phyloP scores from a whole-genome alignment of 2,113 vertebrate species.

The Galemys pyrenaicus region DNA sequence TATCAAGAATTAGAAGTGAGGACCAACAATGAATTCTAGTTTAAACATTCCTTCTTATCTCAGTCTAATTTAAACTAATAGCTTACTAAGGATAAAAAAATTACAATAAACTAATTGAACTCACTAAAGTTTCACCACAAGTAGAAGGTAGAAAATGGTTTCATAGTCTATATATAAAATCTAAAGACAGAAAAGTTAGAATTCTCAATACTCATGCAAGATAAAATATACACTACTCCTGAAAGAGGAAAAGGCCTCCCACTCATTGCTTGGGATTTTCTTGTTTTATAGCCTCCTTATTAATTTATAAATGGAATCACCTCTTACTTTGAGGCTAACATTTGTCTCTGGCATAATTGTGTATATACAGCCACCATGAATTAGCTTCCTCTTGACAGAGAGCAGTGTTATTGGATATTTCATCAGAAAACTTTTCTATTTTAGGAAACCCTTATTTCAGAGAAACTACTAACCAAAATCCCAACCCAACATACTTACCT shows the following conservation, averaged over 20 bases:
- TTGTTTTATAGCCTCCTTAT: not conserved
- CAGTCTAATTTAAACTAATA: not conserved
- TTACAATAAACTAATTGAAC: not conserved
- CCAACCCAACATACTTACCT: not conserved
- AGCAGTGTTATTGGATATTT: not conserved
- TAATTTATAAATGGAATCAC: not conserved
- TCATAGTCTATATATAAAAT: not conserved
- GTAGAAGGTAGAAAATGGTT: not conserved
- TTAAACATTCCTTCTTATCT: slow-evolving; percentile 5
- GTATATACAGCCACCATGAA: not conserved
- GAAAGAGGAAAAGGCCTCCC: not conserved
- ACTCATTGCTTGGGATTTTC: not conserved
- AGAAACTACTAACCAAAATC: not conserved
- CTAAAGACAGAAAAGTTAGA: not conserved
- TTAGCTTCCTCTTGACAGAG: not conserved
- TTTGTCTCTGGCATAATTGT: not conserved
- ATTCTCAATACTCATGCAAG: not conserved
- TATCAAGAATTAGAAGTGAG: slow-evolving; percentile 31
- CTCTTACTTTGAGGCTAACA: not conserved
- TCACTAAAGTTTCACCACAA: not conserved
- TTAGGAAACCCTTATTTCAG: not conserved
- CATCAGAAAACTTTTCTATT: not conserved
- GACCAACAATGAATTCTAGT: not conserved
- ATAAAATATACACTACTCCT: not conserved
- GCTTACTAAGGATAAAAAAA: slow-evolving; percentile 16